Evolutionary conservation across 2,113 vertebrate species (phyloP), one percentile per base, ranked within the genome.

Genomic region (Muscicapa adusta): DNA sequence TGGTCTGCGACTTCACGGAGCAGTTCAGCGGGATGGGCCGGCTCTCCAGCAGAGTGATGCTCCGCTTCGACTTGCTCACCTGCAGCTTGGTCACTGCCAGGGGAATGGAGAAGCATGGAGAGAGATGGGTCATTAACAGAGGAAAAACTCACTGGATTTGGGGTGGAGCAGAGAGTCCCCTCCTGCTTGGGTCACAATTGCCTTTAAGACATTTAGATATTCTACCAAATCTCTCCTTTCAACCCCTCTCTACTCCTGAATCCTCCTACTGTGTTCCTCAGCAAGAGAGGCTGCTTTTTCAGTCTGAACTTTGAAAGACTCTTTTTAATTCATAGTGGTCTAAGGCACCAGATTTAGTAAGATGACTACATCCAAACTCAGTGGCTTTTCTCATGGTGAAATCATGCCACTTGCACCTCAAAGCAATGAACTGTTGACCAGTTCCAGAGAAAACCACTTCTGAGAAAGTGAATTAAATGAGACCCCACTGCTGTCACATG

Each of bases 1-100:
- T 99, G 93, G 98, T 99, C 98, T 99, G 99, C 3, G 99, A 98
- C 38, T 98, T 96, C 91, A 99, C 97, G 0, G 99, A 98, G 96
- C 99, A 99, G 97, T 99, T 99, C 92, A 99, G 97, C 12, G 97
- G 98, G 85, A 99, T 98, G 25, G 98, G 98, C 38, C 98, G 98
- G 97, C 98, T 98, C 91, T 99, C 99, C 89, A 99, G 97, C 89
- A 99, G 96, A 13, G 97, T 98, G 93, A 98, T 98, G 56, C 98
- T 99, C 91, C 98, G 97, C 97, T 99, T 99, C 1, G 98, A 98
- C 94, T 99, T 99, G 97, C 98, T 99, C 90, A 99, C 98, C 58
- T 98, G 98, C 61, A 99, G 96, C 93, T 98, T 99, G 67, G 98
- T 99, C 91, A 98, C 99, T 99, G 97, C 2, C 12, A 57, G 63